Evolutionary conservation across 1,140 invertebrate genomes (phyloP).

Genomic region (Drosophila mojavensis): DNA sequence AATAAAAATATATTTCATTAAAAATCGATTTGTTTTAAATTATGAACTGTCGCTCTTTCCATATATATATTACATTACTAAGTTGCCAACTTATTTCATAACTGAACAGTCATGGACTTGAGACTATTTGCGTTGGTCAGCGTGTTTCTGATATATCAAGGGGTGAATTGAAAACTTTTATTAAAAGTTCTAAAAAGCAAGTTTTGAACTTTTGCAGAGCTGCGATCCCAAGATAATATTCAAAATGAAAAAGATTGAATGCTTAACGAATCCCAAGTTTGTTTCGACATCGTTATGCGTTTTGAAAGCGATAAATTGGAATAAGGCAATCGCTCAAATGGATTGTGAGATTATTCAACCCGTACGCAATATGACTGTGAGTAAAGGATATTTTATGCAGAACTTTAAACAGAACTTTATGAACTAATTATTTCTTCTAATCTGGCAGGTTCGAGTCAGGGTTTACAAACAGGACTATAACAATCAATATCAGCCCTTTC

Average conservation of each 20-base stretch:
- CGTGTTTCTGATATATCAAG: background rate
- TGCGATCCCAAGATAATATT: conserved; percentile 8
- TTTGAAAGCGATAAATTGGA: conserved; percentile 43
- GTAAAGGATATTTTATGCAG: background rate
- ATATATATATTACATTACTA: too few species aligned
- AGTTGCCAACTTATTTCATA: too few species aligned
- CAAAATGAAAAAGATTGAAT: conserved; percentile 41
- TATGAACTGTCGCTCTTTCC: too few species aligned
- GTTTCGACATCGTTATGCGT: conserved; percentile 14
- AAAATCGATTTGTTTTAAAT: too few species aligned
- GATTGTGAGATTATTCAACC: conserved; percentile 24
- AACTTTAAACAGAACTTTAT: too few species aligned
- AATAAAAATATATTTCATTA: too few species aligned
- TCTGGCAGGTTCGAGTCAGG: conserved; percentile 8
- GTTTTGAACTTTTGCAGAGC: background rate
- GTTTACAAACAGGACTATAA: conserved; percentile 39
- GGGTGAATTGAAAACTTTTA: background rate
- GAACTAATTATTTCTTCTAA: too few species aligned
- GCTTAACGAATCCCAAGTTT: background rate
- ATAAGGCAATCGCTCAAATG: conserved; percentile 20
- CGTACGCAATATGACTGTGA: conserved; percentile 17
- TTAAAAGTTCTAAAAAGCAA: background rate
- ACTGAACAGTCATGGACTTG: too few species aligned
- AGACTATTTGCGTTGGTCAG: too few species aligned
- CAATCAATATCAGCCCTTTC: conserved; percentile 48